A percentile compares a stretch with the other conserved stretches of the same genome.
These are phyloP conservation scores for Pseudanteris insignis DNA, from an alignment of 2,888 invertebrate species.

Conservation along the genomic window DNA sequence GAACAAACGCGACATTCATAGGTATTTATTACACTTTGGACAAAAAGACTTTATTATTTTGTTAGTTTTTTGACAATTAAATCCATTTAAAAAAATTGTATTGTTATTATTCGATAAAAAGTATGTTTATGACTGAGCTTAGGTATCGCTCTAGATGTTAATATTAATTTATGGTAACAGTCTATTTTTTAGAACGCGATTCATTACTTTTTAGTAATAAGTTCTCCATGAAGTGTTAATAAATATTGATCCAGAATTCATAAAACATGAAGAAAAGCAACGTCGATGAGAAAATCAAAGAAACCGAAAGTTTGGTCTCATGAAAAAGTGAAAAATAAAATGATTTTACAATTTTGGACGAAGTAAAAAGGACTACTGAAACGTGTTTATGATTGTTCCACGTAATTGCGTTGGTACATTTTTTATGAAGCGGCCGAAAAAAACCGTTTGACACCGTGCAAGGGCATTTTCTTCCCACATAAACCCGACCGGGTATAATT, in stretches of 20 bases:
- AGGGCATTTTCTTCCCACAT: constrained; percentile 3
- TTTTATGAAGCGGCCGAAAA: constrained; percentile 11
- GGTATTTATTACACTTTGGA: constrained; percentile 11
- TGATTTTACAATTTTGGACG: constrained; percentile 9
- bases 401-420: constrained; percentile 6
- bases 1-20: constrained; percentile 11
- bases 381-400: constrained; percentile 10
- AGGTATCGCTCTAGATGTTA: no score
- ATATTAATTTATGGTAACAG: no score
- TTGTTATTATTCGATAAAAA: no score
- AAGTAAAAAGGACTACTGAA: constrained; percentile 12
- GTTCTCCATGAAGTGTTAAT: no score
- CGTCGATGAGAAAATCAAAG: neutral
- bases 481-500: constrained; percentile 9
- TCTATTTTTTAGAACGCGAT: no score
- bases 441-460: constrained; percentile 6
- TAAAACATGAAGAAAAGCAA: constrained; percentile 2
- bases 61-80: no score
- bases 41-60: no score
- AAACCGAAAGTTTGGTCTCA: constrained; percentile 3
- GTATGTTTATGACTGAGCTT: no score
- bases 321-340: constrained; percentile 3
- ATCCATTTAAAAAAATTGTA: no score
- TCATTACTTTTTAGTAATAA: constrained; percentile 1
- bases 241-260: no score